Evolutionary conservation across 2,113 vertebrate species (phyloP).

Genomic region (Equus quagga): DNA sequence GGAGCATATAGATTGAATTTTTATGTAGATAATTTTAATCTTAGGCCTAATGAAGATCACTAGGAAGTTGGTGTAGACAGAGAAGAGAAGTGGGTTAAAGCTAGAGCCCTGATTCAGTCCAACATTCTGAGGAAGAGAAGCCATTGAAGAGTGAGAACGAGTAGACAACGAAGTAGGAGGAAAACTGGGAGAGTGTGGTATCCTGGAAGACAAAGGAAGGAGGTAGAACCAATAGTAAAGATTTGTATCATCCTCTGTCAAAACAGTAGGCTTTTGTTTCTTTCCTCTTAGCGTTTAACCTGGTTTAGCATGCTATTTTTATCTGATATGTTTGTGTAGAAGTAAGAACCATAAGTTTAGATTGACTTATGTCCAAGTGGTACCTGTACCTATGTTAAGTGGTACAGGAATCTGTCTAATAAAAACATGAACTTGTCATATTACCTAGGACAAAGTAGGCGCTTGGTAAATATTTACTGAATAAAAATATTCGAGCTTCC

Average conservation of each 20-base stretch:
- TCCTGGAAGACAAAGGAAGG: background rate
- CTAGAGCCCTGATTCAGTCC: background rate
- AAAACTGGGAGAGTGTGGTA: background rate
- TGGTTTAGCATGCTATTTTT: background rate
- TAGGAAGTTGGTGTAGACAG: background rate
- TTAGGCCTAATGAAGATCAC: background rate
- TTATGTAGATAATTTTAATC: background rate
- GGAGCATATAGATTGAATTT: background rate
- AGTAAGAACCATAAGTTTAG: background rate
- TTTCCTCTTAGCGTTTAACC: background rate
- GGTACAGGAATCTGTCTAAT: background rate
- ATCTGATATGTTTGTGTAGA: background rate
- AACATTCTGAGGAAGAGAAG: background rate
- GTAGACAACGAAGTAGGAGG: background rate
- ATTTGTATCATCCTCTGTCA: background rate
- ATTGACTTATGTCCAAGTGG: background rate
- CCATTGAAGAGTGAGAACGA: background rate
- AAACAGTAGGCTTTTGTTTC: background rate
- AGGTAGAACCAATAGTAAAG: background rate
- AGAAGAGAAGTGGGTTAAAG: background rate
- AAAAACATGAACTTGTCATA: background rate
- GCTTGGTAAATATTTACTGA: background rate
- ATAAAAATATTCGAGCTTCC: background rate
- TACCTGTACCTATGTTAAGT: background rate
- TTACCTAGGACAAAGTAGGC: background rate